These are phyloP conservation scores for Lissocephala sabroskyi DNA, from an alignment of 2,888 invertebrate genomes.

Conservation along the genomic window DNA sequence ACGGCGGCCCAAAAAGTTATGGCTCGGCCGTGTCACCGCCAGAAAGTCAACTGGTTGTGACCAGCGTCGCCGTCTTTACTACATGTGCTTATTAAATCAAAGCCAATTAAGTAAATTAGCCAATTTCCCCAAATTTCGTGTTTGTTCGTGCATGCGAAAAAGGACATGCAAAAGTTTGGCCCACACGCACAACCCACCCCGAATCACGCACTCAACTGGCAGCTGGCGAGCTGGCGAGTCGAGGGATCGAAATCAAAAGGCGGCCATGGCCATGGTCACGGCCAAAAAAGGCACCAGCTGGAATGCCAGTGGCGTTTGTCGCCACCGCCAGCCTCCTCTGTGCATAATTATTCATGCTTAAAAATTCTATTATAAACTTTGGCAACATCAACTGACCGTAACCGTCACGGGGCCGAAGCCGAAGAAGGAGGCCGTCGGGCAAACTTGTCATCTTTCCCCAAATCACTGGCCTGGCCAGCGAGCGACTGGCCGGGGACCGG, in stretches of 20 bases:
- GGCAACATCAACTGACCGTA: constrained; percentile 5
- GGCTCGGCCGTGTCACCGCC: constrained; percentile 8
- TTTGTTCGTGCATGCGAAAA: constrained; percentile 32
- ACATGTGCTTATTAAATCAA: constrained; percentile 39
- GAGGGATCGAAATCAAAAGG: too few relatives aligned
- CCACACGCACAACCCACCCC: neutral
- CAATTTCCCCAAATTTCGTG: constrained; percentile 28
- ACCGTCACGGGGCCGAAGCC: neutral
- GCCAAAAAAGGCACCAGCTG: neutral
- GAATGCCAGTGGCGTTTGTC: neutral
- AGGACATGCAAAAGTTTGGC: constrained; percentile 9
- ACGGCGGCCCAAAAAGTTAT: constrained; percentile 1
- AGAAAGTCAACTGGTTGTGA: neutral
- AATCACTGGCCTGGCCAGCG: neutral
- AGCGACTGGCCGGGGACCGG: constrained; percentile 31
- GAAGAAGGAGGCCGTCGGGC: neutral
- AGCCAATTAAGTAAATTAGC: constrained; percentile 49
- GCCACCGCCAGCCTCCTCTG: constrained; percentile 12
- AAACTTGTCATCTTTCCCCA: constrained; percentile 1
- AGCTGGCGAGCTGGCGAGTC: neutral
- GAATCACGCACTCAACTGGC: neutral
- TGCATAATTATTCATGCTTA: constrained; percentile 52
- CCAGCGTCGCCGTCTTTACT: neutral
- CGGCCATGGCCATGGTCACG: constrained; percentile 1
- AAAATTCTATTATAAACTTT: constrained; percentile 55